Percentiles rank a stretch among this genome's conserved stretches.
phyloP scores from a whole-genome alignment of 2,797 vertebrate species.

The Leptatherina wallacei region DNA sequence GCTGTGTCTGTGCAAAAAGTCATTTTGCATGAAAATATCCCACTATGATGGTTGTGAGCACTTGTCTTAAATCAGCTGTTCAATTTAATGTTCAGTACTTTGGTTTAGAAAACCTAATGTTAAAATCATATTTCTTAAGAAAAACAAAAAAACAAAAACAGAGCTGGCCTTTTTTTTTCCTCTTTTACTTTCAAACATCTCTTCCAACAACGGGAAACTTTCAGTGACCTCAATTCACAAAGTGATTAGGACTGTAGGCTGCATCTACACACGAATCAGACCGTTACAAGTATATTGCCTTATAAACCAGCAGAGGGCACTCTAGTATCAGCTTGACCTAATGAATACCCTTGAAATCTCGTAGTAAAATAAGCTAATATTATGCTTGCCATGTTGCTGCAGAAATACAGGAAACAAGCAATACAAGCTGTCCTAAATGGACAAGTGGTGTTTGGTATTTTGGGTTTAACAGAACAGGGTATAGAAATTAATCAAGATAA shows the following conservation, averaged over 20 bases:
- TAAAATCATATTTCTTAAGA: too few species aligned
- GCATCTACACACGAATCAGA: not conserved
- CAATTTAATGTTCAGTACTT: not conserved
- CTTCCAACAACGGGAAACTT: too few species aligned
- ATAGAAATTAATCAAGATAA: too few species aligned
- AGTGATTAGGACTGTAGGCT: not conserved
- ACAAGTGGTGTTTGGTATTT: not conserved
- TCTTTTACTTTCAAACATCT: too few species aligned
- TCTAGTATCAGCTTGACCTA: not conserved
- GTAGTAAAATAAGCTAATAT: not conserved
- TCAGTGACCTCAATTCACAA: too few species aligned
- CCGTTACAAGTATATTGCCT: not conserved
- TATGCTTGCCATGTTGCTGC: not conserved
- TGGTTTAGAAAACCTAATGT: too few species aligned
- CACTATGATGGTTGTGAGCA: not conserved
- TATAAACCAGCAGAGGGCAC: not conserved
- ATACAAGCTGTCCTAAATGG: not conserved
- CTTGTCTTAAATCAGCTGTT: not conserved
- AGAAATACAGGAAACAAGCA: not conserved
- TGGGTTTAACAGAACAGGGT: too few species aligned
- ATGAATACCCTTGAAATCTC: not conserved
- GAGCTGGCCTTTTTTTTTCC: too few species aligned
- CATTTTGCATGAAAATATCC: not conserved
- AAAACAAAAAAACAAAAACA: too few species aligned
- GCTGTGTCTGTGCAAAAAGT: not conserved